These are phyloP conservation scores for Heteromurus nitidus DNA, from an alignment of 2,888 invertebrate species.

Conservation along the genomic window DNA sequence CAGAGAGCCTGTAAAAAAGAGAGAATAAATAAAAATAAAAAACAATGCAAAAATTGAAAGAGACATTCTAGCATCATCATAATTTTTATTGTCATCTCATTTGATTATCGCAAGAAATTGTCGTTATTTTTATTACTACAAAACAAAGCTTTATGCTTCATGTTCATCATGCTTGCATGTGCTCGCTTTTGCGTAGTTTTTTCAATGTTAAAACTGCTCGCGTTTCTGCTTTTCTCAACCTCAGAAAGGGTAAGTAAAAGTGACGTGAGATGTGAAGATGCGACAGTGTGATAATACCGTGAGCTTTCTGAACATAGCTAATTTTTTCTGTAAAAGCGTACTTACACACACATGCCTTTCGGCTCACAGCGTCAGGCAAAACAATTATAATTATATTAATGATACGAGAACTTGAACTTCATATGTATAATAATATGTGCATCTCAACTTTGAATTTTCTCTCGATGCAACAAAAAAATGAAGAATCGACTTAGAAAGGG, in stretches of 20 bases:
- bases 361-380: slow-evolving; percentile 16
- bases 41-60: not conserved
- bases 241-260: slow-evolving; percentile 1
- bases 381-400: slow-evolving; percentile 52
- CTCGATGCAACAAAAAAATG: slow-evolving; percentile 17
- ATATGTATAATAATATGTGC: not conserved
- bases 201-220: no score
- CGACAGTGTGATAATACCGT: slow-evolving; percentile 40
- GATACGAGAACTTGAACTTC: slow-evolving; percentile 13
- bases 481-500: slow-evolving; percentile 27
- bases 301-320: slow-evolving; percentile 42
- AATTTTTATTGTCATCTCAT: not conserved
- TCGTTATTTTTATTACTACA: not conserved
- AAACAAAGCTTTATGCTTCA: no score
- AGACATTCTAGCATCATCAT: not conserved
- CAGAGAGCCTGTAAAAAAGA: slow-evolving; percentile 38
- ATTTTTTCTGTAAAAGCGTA: slow-evolving; percentile 36
- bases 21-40: no score
- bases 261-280: slow-evolving; percentile 41
- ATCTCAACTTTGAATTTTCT: not conserved
- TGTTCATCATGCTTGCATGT: no score
- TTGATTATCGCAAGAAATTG: no score
- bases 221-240: no score
- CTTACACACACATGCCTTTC: slow-evolving; percentile 19
- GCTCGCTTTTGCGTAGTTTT: no score